These are phyloP conservation scores for Labroides dimidiatus DNA, from an alignment of 2,797 vertebrate species.

Conservation along the genomic window DNA sequence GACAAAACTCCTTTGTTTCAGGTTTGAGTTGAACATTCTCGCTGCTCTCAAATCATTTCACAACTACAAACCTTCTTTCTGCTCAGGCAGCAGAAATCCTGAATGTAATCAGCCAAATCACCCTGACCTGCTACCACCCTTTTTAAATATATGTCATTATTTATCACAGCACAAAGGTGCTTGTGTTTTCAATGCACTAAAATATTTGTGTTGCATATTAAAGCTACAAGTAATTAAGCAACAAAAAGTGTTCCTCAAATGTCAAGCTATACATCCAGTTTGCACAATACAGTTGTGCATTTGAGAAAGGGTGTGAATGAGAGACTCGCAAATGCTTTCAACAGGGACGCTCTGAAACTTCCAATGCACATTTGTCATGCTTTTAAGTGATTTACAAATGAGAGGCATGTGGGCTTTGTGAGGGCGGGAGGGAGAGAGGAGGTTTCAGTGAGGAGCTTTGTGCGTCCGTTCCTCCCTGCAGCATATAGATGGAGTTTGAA, in stretches of 20 bases:
- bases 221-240: constrained; percentile 11
- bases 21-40: constrained; percentile 60
- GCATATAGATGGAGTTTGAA: constrained; percentile 73
- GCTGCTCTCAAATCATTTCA: constrained; percentile 64
- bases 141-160: constrained; percentile 5
- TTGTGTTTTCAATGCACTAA: constrained; percentile 34
- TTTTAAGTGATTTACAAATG: constrained; percentile 82
- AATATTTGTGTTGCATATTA: constrained; percentile 39
- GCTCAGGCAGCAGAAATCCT: constrained; percentile 21
- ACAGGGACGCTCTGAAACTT: constrained; percentile 72
- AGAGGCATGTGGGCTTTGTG: constrained; percentile 77
- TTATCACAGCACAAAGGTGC: neutral
- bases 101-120: constrained; percentile 48
- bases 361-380: constrained; percentile 81
- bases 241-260: constrained; percentile 9
- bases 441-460: constrained; percentile 68
- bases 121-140: constrained; percentile 40
- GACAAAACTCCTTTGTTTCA: constrained; percentile 76
- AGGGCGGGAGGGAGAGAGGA: constrained; percentile 42
- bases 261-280: constrained; percentile 49
- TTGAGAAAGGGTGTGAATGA: constrained; percentile 57
- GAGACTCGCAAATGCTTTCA: constrained; percentile 59
- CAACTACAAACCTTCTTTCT: constrained; percentile 62
- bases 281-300: constrained; percentile 62
- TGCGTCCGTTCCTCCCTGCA: constrained; percentile 61